These are phyloP conservation scores for Myotis planiceps DNA, from an alignment of 2,797 vertebrate genomes.

Conservation along the genomic window DNA sequence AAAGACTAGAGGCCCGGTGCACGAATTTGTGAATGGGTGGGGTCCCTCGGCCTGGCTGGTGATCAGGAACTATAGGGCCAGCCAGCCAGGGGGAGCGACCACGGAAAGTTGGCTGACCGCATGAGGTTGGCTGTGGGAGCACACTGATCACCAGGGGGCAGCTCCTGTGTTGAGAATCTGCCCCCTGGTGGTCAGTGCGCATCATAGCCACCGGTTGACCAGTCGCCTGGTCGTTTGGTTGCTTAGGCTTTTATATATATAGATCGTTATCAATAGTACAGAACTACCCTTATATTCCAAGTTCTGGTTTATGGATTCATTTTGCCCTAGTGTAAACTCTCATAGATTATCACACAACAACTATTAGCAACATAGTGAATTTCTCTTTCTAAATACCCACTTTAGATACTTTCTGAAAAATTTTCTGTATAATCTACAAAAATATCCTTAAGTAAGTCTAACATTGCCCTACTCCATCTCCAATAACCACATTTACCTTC, in stretches of 20 bases:
- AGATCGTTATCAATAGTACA: background rate
- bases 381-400: background rate
- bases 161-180: no score
- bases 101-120: no score
- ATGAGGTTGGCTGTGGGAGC: no score
- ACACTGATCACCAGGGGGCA: no score
- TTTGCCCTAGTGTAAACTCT: background rate
- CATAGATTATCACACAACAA: conserved; percentile 9
- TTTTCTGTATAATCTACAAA: background rate
- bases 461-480: background rate
- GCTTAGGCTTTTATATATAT: no score
- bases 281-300: background rate
- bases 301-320: background rate
- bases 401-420: background rate
- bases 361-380: background rate
- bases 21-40: no score
- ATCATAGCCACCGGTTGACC: no score
- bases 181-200: no score
- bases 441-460: background rate
- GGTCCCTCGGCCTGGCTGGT: no score
- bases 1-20: background rate
- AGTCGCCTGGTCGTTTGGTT: no score
- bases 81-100: no score
- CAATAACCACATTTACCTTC: background rate
- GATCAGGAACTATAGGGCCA: no score